Conservation (phyloP, 2,888 invertebrate genomes). For the Trachelus troglodyta region DNA sequence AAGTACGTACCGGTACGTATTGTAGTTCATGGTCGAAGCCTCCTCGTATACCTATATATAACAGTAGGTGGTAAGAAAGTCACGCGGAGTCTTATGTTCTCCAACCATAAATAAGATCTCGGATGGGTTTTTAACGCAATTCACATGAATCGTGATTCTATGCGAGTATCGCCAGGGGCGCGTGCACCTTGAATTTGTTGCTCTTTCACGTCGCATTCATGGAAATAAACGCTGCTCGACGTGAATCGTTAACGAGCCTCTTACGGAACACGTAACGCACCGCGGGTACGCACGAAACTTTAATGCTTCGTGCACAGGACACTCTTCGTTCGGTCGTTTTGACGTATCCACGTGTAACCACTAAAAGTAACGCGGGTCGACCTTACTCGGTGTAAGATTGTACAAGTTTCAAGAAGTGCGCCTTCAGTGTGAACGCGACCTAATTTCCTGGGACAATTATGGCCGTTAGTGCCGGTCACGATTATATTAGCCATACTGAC, state of each 20-base stretch:
- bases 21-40: neutral
- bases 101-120: neutral
- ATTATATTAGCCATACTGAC: neutral
- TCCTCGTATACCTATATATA: neutral
- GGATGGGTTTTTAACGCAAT: neutral
- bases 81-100: neutral
- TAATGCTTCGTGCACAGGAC: neutral
- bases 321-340: neutral
- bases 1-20: neutral
- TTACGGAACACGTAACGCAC: neutral
- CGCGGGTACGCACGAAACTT: neutral
- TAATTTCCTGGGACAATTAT: neutral
- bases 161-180: conserved; percentile 2
- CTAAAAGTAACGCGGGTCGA: neutral
- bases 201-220: conserved; percentile 9
- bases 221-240: conserved; percentile 2
- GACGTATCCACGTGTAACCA: neutral
- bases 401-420: neutral
- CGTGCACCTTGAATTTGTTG: conserved; percentile 8
- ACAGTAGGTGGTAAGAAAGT: neutral
- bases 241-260: conserved; percentile 2
- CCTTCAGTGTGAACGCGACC: neutral
- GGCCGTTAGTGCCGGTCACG: neutral
- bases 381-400: neutral
- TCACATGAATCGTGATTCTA: conserved; percentile 3